Percentiles rank a stretch among this genome's conserved stretches.
Evolutionary conservation across 2,888 invertebrate genomes (phyloP).

Genomic region (Melieria omissa): DNA sequence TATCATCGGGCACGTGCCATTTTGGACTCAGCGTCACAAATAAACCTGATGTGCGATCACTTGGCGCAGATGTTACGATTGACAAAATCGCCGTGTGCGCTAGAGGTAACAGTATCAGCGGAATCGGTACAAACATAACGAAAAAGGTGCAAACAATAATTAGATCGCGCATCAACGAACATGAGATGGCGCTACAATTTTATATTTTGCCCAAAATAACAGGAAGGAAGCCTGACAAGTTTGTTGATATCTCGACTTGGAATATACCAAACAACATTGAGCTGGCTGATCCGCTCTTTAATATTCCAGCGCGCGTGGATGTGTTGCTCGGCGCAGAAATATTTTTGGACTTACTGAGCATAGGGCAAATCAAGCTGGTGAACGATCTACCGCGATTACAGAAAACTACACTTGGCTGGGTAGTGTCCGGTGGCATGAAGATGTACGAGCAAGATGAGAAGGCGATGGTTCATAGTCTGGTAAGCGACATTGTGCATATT

Average conservation of each 20-base stretch:
- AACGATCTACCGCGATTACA: neutral
- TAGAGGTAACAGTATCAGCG: neutral
- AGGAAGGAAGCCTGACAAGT: neutral
- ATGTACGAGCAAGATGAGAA: neutral
- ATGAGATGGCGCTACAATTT: neutral
- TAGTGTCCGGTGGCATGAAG: slow-evolving; percentile 8
- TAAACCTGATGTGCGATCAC: slow-evolving; percentile 34
- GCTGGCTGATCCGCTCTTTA: neutral
- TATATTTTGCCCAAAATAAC: neutral
- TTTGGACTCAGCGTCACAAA: slow-evolving; percentile 38
- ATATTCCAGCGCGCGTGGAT: slow-evolving; percentile 20
- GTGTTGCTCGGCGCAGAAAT: slow-evolving; percentile 21
- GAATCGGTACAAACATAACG: neutral
- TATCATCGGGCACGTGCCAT: slow-evolving; percentile 28
- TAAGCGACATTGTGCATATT: neutral
- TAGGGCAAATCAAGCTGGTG: slow-evolving; percentile 14
- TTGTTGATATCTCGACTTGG: slow-evolving; percentile 6
- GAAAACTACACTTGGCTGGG: slow-evolving; percentile 24
- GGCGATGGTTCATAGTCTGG: neutral
- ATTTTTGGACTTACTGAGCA: slow-evolving; percentile 24
- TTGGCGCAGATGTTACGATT: slow-evolving; percentile 20
- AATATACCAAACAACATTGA: slow-evolving; percentile 10
- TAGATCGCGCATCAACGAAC: neutral
- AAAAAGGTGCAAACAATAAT: neutral
- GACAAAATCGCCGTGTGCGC: neutral